A percentile compares a stretch with the other conserved stretches of the same genome.
Evolutionary conservation across 2,888 invertebrate genomes (phyloP).

Genomic region (Apodemia hepburni): DNA sequence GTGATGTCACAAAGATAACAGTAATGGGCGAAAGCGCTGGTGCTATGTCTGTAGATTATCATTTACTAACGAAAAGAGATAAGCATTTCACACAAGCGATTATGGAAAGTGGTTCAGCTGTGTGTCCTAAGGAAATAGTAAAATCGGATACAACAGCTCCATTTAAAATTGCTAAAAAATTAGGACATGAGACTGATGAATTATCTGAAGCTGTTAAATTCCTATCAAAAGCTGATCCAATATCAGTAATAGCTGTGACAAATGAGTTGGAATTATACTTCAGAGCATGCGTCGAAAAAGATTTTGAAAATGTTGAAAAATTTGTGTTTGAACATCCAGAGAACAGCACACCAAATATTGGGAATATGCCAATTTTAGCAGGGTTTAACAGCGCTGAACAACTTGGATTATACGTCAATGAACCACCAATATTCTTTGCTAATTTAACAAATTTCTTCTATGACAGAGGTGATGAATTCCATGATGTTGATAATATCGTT

Average conservation of each 20-base stretch:
- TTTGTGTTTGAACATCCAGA: slow-evolving; percentile 43
- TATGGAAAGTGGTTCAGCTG: slow-evolving; percentile 48
- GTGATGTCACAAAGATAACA: slow-evolving; percentile 47
- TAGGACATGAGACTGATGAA: slow-evolving; percentile 39
- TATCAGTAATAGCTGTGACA: slow-evolving; percentile 38
- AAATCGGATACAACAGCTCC: slow-evolving; percentile 41
- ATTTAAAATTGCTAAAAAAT: slow-evolving; percentile 40
- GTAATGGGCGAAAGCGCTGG: slow-evolving; percentile 56
- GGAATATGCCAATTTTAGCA: slow-evolving; percentile 40
- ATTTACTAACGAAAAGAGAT: slow-evolving; percentile 42
- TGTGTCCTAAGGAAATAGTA: slow-evolving; percentile 36
- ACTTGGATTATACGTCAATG: slow-evolving; percentile 28
- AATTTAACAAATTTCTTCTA: slow-evolving; percentile 13
- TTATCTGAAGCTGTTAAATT: slow-evolving; percentile 39
- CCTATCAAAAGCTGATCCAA: slow-evolving; percentile 36
- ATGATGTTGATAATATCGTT: slow-evolving; percentile 34
- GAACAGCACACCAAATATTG: slow-evolving; percentile 38
- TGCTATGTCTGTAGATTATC: slow-evolving; percentile 48
- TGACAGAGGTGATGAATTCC: slow-evolving; percentile 30
- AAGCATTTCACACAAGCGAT: slow-evolving; percentile 48
- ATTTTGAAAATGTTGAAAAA: slow-evolving; percentile 40
- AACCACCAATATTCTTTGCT: slow-evolving; percentile 9
- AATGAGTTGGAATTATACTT: slow-evolving; percentile 34
- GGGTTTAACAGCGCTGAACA: slow-evolving; percentile 47
- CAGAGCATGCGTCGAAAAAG: slow-evolving; percentile 46